Base-by-base conservation (phyloP, 2,113 vertebrate genomes). In the Oncorhynchus tshawytscha region DNA sequence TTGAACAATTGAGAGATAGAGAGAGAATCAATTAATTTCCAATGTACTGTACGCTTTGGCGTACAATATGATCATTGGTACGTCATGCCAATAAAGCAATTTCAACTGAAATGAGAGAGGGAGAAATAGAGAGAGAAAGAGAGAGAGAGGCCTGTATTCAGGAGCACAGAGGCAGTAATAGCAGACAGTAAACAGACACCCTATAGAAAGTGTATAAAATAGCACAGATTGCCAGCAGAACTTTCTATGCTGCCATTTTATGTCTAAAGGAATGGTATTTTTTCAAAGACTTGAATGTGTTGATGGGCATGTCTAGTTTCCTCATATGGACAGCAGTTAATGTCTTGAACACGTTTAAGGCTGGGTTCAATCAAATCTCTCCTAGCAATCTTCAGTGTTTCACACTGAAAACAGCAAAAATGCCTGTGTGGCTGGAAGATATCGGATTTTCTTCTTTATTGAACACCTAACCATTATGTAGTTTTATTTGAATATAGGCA, bases 131-230 rank as follows among this genome's bases (percentile, higher is more conserved):
- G 34, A 2, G 34, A 9, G 8, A 39, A 8, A 39, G 39, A 39
- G 39, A 9, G 39, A 45, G 39, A 45, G 39, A 45, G 9, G 6
- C 31, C 31, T 34, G 31, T 34, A 34, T 34, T 34, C 7, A 9
- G 8, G 8, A 45, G 8, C 7, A 57, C 5, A 57, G 71, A 51
- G 62, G n/a, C 2, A 4, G 72, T 75, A 73, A 77, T 15, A 57
- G 74, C 76, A 20, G 54, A 20, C 71, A 81, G 71, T 80, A 78
- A 80, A 80, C 67, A 79, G 75, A 74, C 67, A 51, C 59, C 5
- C 15, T 57, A 20, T 57, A 20, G 4, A 4, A 45, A 45, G 8
- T 9, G 39, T 45, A 45, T 45, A 11, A 45, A 11, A 2, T 12
- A 6, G 54, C 54, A 57, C 39, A 20, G 54, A 57, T 57, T 57